Base-by-base conservation (phyloP, 1,140 invertebrate genomes). In the Diorhabda elongata region DNA sequence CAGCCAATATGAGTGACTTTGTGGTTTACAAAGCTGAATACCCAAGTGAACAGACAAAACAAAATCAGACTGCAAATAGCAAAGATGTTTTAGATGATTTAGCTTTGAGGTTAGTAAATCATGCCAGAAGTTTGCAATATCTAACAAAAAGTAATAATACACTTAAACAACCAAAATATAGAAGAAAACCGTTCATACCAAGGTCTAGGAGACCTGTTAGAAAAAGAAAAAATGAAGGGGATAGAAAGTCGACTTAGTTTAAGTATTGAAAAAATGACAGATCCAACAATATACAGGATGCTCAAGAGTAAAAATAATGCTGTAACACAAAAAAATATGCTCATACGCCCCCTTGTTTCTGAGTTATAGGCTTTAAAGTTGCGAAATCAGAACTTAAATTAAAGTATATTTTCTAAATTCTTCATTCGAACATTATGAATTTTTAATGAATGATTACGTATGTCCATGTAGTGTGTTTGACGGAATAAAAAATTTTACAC, bases 61-160 rank as follows among this genome's bases (percentile, higher is more conserved):
- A 59, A 58, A 71, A 6, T n/a, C 64, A 57, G 9, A 68, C 41
- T 44, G 64, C 66, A 47, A 41, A 66, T 52, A 71, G 58, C 5
- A 75, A 76, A 44, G 72, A 72, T 58, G 59, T 60, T 56, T 78
- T 78, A 42, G 75, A 79, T 72, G 72, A 77, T 66, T 44, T 78
- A 41, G 77, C 78, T 3, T 43, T 76, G 42, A 68, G 74, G 57
- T 61, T 80, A 57, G 71, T 78, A 2, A 77, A 77, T 73, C 77
- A 80, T 69, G 78, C 78, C n/a, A 75, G 71, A 73, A 71, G 69
- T 45, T 71, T 77, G 6, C 73, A 75, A 69, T 74, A 74, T 69
- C 68, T 79, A 9, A 72, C 68, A 47, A 66, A 47, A 47, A 69
- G 64, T 43, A 70, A 61, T 7, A 74, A 71, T 64, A 65, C 68